Percentiles rank a stretch among this genome's conserved stretches.
These are phyloP conservation scores for Noctilio leporinus DNA, from an alignment of 2,113 vertebrate species.

Conservation along the genomic window DNA sequence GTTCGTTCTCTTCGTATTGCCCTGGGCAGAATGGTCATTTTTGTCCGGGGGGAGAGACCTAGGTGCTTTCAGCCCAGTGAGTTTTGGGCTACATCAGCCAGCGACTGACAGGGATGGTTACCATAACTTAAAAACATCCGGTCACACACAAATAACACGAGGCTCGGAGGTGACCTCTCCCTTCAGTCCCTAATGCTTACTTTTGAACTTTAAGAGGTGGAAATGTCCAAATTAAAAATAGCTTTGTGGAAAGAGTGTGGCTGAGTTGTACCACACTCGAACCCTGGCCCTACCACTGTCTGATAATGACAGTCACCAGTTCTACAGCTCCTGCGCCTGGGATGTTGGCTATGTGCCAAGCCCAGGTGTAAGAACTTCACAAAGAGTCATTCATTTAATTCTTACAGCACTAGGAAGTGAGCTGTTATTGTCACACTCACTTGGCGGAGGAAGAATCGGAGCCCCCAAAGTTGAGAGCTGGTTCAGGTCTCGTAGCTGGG, in stretches of 20 bases:
- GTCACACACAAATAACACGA: fast-evolving
- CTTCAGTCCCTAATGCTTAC: neutral
- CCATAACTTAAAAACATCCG: neutral
- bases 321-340: neutral
- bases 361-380: neutral
- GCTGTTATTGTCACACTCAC: neutral
- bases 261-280: neutral
- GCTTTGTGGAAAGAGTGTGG: neutral
- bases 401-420: neutral
- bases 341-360: fast-evolving
- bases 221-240: neutral
- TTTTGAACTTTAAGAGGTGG: neutral
- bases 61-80: too few species aligned
- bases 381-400: neutral
- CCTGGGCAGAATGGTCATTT: neutral
- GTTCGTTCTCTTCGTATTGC: neutral
- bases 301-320: neutral
- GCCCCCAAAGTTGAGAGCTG: neutral
- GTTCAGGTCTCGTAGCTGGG: neutral
- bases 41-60: neutral
- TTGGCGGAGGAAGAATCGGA: neutral
- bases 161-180: neutral
- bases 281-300: neutral
- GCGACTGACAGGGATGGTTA: neutral
- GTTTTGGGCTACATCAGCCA: neutral